Evolutionary conservation across 2,113 vertebrate genomes (phyloP), one percentile per base, ranked within the genome.

Genomic region (Hydropotes inermis): DNA sequence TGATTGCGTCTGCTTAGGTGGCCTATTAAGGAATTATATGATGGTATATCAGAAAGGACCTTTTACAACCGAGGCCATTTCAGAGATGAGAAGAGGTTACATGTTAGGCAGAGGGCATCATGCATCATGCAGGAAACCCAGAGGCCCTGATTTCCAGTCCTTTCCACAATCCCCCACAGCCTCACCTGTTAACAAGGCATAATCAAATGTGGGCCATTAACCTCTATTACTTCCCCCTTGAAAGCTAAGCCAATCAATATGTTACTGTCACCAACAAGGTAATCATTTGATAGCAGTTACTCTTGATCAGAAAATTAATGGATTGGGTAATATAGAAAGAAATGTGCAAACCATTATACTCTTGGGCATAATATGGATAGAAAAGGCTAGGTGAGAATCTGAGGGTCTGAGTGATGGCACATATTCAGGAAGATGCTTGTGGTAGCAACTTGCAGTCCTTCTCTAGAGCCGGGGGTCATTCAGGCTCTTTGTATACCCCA

Each of bases 261-360:
- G 88, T 43, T 95, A 85, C 52, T 95, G 76, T 87, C 97, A 95
- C 57, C 83, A 93, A 96, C 82, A 94, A 91, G 97, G 94, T 89
- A 94, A 95, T 97, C 85, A 97, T 98, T 97, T 97, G 86, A 52
- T 92, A 98, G 97, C 96, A 96, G 54, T 92, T 89, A 85, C 61
- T 96, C 91, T 98, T 98, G 97, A 97, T 97, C 97, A 98, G 86
- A 98, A 97, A 98, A 98, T 93, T 98, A 98, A 98, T 97, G 88
- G 30, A 87, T 94, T 91, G 81, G 36, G 91, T 97, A 93, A 74
- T 95, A 70, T 17, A 91, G 82, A 93, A 97, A 90, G 81, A 90
- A 79, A 86, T 28, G 8, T 64, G 15, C 67, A 83, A 81, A 60
- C 76, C 83, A 28, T 50, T 88, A 64, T 67, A 74, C 6, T 93